Percentiles rank a stretch among this genome's conserved stretches.
Conservation (phyloP, 2,113 vertebrate species). For the Elaphurus davidianus region DNA sequence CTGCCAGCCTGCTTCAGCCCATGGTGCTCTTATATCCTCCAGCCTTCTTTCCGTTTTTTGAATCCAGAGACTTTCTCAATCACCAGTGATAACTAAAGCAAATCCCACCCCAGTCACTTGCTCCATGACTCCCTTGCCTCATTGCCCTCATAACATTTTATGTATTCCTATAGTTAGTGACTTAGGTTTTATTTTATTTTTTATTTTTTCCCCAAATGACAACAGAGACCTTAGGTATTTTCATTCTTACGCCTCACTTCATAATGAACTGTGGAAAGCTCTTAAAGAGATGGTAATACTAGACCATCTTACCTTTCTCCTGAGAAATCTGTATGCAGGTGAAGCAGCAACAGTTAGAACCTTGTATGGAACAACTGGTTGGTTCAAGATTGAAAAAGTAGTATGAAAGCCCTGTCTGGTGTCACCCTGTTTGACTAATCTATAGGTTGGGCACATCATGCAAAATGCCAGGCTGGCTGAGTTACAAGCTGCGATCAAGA, state of each 20-base stretch:
- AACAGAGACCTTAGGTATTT: not conserved
- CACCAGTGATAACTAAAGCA: not conserved
- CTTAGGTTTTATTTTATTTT: not conserved
- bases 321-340: not conserved
- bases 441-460: not conserved
- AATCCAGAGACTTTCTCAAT: not conserved
- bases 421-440: not conserved
- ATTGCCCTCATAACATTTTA: not conserved
- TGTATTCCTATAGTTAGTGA: not conserved
- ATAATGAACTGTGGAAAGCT: not conserved
- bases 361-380: not conserved
- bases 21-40: rapidly evolving
- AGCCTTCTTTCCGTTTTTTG: not conserved
- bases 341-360: not conserved
- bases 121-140: not conserved
- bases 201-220: not conserved
- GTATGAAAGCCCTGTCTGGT: not conserved
- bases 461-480: not conserved
- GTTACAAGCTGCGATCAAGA: not conserved
- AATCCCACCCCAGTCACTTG: not conserved
- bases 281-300: not conserved
- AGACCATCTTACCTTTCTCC: not conserved
- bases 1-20: not conserved
- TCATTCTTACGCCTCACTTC: not conserved
- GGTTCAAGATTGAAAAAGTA: not conserved